Conservation (phyloP, 2,113 vertebrate genomes). For the Trinectes maculatus region DNA sequence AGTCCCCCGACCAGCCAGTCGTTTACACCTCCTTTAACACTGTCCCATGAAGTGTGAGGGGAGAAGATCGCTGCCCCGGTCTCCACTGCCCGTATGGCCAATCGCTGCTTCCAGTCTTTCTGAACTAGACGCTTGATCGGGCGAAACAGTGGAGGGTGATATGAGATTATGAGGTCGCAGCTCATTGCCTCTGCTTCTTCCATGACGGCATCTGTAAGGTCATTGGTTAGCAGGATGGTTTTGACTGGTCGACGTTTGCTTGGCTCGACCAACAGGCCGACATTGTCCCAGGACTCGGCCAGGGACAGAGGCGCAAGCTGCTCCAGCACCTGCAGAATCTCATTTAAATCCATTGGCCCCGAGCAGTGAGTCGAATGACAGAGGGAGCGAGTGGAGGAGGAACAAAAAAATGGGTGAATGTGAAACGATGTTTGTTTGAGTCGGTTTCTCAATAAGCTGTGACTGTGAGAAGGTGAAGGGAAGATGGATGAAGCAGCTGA, state of each 20-base stretch:
- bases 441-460: background rate
- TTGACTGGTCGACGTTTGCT: constrained; percentile 84
- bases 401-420: background rate
- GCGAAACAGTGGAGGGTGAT: constrained; percentile 92
- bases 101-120: constrained; percentile 90
- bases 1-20: constrained; percentile 86
- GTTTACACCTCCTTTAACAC: constrained; percentile 88
- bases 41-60: constrained; percentile 92
- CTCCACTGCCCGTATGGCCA: constrained; percentile 89
- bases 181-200: constrained; percentile 84
- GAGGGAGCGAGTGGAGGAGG: constrained; percentile 6
- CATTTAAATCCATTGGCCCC: constrained; percentile 84
- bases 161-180: constrained; percentile 91
- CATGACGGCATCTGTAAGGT: constrained; percentile 91
- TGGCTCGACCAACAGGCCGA: constrained; percentile 93
- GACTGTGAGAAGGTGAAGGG: background rate
- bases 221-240: constrained; percentile 90
- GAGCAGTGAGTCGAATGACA: constrained; percentile 9
- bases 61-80: constrained; percentile 91
- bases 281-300: constrained; percentile 96
- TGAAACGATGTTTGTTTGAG: background rate
- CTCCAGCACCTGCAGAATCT: constrained; percentile 85
- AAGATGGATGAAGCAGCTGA: background rate
- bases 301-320: constrained; percentile 87
- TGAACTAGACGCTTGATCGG: constrained; percentile 88